Evolutionary conservation across 37 sponge, comb jelly and placozoan species (phyloP).

Genomic region (Agelas oroides): DNA sequence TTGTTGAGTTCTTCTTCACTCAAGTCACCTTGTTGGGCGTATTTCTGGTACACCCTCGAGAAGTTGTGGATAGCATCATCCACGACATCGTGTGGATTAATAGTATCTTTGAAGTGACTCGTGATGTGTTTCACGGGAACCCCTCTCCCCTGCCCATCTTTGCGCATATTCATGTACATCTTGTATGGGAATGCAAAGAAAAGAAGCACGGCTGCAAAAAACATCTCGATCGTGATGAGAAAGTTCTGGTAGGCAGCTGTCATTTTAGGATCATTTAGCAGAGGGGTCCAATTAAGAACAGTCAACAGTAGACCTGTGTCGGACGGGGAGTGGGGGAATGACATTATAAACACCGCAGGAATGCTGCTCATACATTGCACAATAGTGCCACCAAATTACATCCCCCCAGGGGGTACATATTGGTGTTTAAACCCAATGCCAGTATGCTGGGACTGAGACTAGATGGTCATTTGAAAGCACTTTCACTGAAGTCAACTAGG

Average conservation of each 20-base stretch:
- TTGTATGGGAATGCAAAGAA: slow-evolving; percentile 90
- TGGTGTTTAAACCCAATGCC: too few relatives aligned
- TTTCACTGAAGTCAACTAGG: too few relatives aligned
- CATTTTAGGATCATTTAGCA: slow-evolving; percentile 49
- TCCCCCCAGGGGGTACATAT: too few relatives aligned
- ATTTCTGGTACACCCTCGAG: slow-evolving; percentile 91
- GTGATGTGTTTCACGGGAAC: slow-evolving; percentile 82
- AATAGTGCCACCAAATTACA: too few relatives aligned
- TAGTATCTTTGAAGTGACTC: slow-evolving; percentile 85
- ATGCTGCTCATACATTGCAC: too few relatives aligned
- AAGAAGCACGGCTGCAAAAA: slow-evolving; percentile 90
- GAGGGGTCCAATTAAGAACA: slow-evolving; percentile 65
- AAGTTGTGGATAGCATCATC: slow-evolving; percentile 98
- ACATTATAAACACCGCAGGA: too few relatives aligned
- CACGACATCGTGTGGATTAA: slow-evolving; percentile 95
- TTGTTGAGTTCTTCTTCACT: slow-evolving; percentile 54
- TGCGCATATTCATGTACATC: slow-evolving; percentile 75
- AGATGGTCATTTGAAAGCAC: too few relatives aligned
- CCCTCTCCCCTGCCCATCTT: slow-evolving; percentile 71
- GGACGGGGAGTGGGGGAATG: background rate
- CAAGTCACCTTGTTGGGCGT: slow-evolving; percentile 82
- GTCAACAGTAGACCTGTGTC: slow-evolving; percentile 82
- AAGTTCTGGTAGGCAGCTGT: slow-evolving; percentile 95
- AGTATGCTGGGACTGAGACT: too few relatives aligned
- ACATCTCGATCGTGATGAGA: slow-evolving; percentile 96